These are phyloP conservation scores for Neomonachus schauinslandi DNA, from an alignment of 2,113 vertebrate genomes.

Conservation along the genomic window DNA sequence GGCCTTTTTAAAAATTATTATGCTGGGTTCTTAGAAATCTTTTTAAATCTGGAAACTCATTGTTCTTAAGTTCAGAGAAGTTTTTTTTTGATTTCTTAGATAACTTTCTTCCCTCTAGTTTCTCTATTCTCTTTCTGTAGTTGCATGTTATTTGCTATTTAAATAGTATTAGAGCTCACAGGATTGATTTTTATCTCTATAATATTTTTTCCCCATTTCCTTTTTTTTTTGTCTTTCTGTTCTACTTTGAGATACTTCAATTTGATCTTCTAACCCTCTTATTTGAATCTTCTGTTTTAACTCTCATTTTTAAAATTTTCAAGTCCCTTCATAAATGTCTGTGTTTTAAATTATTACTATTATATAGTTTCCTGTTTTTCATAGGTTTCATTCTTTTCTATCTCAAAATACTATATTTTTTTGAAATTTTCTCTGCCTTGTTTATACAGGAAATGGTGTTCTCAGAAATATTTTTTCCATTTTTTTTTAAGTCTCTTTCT, in stretches of 20 bases:
- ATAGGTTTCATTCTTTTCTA: constrained; percentile 34
- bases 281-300: constrained; percentile 17
- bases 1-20: constrained; percentile 20
- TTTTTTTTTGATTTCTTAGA: not conserved
- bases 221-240: constrained; percentile 12
- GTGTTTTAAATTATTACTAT: constrained; percentile 45
- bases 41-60: constrained; percentile 43
- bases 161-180: constrained; percentile 5
- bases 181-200: not conserved
- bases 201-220: not conserved
- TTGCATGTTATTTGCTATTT: constrained; percentile 55
- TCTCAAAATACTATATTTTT: constrained; percentile 10
- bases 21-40: not conserved
- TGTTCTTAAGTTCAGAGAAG: constrained; percentile 31
- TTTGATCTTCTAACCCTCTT: not conserved
- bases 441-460: not conserved
- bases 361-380: constrained; percentile 16
- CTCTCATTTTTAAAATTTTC: constrained; percentile 11
- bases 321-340: not conserved
- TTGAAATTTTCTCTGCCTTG: not conserved
- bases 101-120: not conserved
- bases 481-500: not conserved
- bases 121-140: constrained; percentile 26
- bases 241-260: constrained; percentile 23
- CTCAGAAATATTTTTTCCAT: not conserved